Conservation (phyloP, 2,797 vertebrate genomes). For the Manis pentadactyla region DNA sequence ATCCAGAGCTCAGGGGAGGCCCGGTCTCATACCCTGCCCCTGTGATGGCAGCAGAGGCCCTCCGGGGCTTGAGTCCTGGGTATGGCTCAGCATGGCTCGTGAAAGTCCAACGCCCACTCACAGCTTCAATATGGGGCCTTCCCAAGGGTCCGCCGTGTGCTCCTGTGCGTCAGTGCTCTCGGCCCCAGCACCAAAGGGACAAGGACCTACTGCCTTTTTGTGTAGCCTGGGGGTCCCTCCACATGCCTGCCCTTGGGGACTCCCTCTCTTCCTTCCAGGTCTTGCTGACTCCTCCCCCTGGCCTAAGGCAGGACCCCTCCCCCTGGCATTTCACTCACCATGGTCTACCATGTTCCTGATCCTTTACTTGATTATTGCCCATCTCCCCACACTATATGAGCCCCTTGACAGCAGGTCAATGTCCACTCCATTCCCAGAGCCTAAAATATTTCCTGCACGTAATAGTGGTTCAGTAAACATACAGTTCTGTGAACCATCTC, state of each 20-base stretch:
- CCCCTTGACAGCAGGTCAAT: not conserved
- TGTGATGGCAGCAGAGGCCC: not conserved
- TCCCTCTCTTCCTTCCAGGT: not conserved
- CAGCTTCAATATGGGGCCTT: not conserved
- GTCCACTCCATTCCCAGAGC: not conserved
- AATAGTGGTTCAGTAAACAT: not conserved
- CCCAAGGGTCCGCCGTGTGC: not conserved
- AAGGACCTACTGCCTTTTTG: not conserved
- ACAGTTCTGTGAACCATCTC: not conserved
- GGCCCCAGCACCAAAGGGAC: not conserved
- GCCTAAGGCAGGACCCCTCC: not conserved
- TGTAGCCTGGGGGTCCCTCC: not conserved
- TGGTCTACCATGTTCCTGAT: not conserved
- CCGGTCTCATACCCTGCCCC: accelerated
- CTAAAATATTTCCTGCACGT: not conserved
- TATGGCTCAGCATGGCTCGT: not conserved
- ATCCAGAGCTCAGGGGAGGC: not conserved
- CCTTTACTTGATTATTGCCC: not conserved
- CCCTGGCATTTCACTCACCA: not conserved
- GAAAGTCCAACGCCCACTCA: not conserved
- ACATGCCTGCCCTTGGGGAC: not conserved
- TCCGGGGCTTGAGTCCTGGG: not conserved
- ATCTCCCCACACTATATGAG: not conserved
- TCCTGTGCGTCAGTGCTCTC: not conserved
- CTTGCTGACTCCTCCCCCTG: not conserved